Percentiles rank a stretch among this genome's conserved stretches.
Conservation (phyloP, 2,888 invertebrate genomes). For the Sphaeridia pumilis region DNA sequence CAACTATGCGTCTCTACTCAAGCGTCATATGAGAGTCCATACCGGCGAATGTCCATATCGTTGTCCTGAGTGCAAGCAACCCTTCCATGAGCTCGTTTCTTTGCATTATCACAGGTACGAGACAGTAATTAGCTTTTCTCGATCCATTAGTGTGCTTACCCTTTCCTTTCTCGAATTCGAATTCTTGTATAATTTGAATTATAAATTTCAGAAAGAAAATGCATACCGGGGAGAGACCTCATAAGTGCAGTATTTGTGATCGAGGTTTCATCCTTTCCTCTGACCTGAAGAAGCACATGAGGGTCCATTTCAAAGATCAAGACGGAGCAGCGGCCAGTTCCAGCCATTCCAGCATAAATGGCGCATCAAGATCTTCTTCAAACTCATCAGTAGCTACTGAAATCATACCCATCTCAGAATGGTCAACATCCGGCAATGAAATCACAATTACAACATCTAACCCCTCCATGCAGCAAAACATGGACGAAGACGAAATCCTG, state of each 20-base stretch:
- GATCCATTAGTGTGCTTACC: background rate
- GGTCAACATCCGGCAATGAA: too few relatives aligned
- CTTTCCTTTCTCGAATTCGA: background rate
- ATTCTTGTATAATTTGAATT: background rate
- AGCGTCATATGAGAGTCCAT: conserved; percentile 22
- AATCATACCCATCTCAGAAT: too few relatives aligned
- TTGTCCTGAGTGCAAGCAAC: conserved; percentile 29
- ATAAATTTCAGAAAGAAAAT: conserved; percentile 30
- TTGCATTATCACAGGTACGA: conserved; percentile 35
- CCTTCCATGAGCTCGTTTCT: conserved; percentile 35
- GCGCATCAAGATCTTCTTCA: too few relatives aligned
- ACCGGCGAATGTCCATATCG: conserved; percentile 25
- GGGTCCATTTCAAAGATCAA: conserved; percentile 20
- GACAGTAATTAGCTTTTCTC: too few relatives aligned
- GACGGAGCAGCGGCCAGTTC: background rate
- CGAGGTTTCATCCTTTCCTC: conserved; percentile 33
- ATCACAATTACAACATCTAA: too few relatives aligned
- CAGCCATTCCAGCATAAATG: background rate
- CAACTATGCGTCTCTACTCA: conserved; percentile 34
- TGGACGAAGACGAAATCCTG: background rate
- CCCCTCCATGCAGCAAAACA: background rate
- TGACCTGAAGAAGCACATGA: conserved; percentile 34
- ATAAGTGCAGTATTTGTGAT: conserved; percentile 23
- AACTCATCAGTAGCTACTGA: too few relatives aligned
- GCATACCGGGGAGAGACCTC: conserved; percentile 34